phyloP scores from a whole-genome alignment of 2,888 invertebrate genomes.

The Icerya purchasi region DNA sequence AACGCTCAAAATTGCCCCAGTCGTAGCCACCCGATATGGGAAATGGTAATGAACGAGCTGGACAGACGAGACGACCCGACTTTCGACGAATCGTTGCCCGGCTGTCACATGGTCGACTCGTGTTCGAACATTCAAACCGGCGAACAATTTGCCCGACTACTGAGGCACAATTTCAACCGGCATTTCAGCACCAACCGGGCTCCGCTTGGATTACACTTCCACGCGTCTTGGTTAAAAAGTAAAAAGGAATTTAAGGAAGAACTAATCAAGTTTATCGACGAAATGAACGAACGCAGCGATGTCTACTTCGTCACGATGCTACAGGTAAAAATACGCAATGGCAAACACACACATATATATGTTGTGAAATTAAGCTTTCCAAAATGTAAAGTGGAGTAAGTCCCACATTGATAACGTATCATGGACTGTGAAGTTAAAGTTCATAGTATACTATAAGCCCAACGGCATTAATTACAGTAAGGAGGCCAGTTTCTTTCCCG shows the following conservation, averaged over 20 bases:
- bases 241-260: slow-evolving; percentile 83
- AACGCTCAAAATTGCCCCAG: slow-evolving; percentile 85
- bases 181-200: slow-evolving; percentile 85
- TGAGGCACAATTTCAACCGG: slow-evolving; percentile 84
- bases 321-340: slow-evolving; percentile 33
- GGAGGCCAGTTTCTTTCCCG: too few species aligned
- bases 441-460: too few species aligned
- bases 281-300: slow-evolving; percentile 69
- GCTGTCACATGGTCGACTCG: slow-evolving; percentile 86
- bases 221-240: slow-evolving; percentile 84
- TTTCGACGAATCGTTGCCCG: slow-evolving; percentile 77
- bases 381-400: too few species aligned
- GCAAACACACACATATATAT: too few species aligned
- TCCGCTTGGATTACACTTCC: slow-evolving; percentile 79
- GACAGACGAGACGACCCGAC: slow-evolving; percentile 83
- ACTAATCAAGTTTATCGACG: slow-evolving; percentile 78
- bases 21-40: slow-evolving; percentile 75
- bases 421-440: too few species aligned
- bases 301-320: slow-evolving; percentile 83
- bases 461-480: too few species aligned
- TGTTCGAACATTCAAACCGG: slow-evolving; percentile 81
- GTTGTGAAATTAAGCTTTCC: too few species aligned
- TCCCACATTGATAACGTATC: too few species aligned
- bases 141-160: slow-evolving; percentile 68
- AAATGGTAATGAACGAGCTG: slow-evolving; percentile 88